Evolutionary conservation across 1,140 invertebrate species (phyloP), one percentile per base, ranked within the genome.

Genomic region (Drosophila littoralis): DNA sequence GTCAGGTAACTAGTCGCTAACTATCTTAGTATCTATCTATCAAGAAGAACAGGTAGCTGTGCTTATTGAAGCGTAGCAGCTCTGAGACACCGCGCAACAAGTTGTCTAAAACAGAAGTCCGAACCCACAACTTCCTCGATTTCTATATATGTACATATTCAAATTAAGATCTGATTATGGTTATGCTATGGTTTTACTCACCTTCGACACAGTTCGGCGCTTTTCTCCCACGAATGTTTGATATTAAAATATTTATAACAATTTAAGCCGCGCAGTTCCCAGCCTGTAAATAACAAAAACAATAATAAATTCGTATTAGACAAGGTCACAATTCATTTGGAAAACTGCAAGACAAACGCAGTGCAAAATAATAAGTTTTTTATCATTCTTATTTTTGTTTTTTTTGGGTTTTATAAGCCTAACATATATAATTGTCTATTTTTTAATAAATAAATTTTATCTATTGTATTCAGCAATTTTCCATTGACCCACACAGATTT

Each of bases 161-260:
- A 86, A 82, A 86, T 83, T 73, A 88, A 79, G 76, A 88, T 88
- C 45, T 70, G 58, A 70, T 75, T 70, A 83, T 79, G 68, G 79
- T 79, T 77, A 79, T 79, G 84, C 79, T 80, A 66, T 77, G 72
- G 71, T 59, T 83, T 63, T 76, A 92, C 93, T 95, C 94, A 98
- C 97, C 97, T 97, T 94, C 96, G 96, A 94, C 97, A 98, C 93
- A 98, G 94, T 94, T 98, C 97, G 66, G 97, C 97, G 73, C 97
- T 97, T 94, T 97, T 98, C 93, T 97, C 96, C 97, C 97, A 98
- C 65, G 97, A 98, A 94, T 98, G 97, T 93, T 95, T 96, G 90
- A 98, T 98, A 93, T 97, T 97, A 94, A 98, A 98, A 94, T 98
- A 98, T 95, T 97, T 98, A 93, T 98, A 98, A 93, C 97, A 98